These are phyloP conservation scores for Hipposideros larvatus DNA, from an alignment of 2,797 vertebrate species.

Conservation along the genomic window DNA sequence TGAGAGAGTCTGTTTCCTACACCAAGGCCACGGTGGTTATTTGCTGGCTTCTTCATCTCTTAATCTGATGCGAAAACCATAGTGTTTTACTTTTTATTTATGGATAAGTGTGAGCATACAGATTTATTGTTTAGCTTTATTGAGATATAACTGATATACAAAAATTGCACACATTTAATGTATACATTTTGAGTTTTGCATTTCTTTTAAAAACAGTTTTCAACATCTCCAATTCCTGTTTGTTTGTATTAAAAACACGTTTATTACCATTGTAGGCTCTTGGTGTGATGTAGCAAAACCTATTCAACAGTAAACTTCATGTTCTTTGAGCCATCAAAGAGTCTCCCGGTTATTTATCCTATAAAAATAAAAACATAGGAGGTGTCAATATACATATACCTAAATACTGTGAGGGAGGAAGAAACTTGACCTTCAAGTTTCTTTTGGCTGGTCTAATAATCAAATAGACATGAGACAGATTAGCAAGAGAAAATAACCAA, in stretches of 20 bases:
- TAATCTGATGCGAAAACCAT: not conserved
- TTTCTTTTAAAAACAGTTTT: not conserved
- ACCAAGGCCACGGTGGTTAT: not conserved
- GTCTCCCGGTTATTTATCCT: not conserved
- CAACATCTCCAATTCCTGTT: not conserved
- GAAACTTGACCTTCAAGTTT: too few species aligned
- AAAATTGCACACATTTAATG: not conserved
- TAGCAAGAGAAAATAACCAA: too few species aligned
- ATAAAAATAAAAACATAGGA: not conserved
- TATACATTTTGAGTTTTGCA: not conserved
- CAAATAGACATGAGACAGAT: too few species aligned
- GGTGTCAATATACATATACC: too few species aligned
- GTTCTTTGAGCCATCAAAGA: not conserved
- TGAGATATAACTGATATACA: not conserved
- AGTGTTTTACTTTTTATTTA: conserved; percentile 14
- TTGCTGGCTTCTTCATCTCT: not conserved
- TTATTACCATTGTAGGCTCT: not conserved
- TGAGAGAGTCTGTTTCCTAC: not conserved
- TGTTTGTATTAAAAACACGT: not conserved
- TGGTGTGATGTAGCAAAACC: not conserved
- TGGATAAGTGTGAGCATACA: not conserved
- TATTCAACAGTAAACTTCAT: not conserved
- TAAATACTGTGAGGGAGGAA: too few species aligned
- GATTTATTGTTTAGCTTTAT: not conserved
- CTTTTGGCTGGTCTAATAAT: too few species aligned